A percentile compares a stretch with the other conserved stretches of the same genome.
phyloP scores from a whole-genome alignment of 2,113 vertebrate species.

The Bolborhynchus lineola region DNA sequence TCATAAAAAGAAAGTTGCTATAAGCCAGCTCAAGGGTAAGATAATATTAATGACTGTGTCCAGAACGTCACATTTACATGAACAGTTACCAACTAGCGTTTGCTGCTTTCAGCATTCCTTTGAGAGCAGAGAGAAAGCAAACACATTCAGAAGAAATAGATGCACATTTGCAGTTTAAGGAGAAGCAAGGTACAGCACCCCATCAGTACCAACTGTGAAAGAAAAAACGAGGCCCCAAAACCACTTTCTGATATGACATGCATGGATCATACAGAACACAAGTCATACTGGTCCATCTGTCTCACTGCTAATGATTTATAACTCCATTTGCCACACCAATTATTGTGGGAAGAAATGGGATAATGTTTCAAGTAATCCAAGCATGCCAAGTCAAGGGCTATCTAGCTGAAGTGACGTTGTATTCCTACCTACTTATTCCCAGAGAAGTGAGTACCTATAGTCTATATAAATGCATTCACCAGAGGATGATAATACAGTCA shows the following conservation, averaged over 20 bases:
- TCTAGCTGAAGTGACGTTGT: neutral
- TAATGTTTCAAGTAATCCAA: neutral
- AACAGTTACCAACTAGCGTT: neutral
- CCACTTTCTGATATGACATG: accelerated
- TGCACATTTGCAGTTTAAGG: neutral
- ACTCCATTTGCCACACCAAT: neutral
- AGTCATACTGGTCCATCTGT: neutral
- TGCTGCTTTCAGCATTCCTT: neutral
- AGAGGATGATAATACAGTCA: neutral
- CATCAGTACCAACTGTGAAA: neutral
- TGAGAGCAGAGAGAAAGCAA: neutral
- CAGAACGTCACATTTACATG: neutral
- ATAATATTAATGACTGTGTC: neutral
- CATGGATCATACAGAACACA: neutral
- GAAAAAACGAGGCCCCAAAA: neutral
- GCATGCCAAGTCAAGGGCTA: neutral
- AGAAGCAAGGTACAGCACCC: neutral
- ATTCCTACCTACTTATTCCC: neutral
- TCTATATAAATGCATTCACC: neutral
- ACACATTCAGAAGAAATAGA: neutral
- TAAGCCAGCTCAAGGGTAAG: neutral
- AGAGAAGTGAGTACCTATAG: neutral
- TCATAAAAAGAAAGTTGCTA: neutral
- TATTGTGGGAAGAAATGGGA: neutral
- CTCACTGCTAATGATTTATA: neutral